phyloP scores from a whole-genome alignment of 2,113 vertebrate genomes.

The Coturnix japonica region DNA sequence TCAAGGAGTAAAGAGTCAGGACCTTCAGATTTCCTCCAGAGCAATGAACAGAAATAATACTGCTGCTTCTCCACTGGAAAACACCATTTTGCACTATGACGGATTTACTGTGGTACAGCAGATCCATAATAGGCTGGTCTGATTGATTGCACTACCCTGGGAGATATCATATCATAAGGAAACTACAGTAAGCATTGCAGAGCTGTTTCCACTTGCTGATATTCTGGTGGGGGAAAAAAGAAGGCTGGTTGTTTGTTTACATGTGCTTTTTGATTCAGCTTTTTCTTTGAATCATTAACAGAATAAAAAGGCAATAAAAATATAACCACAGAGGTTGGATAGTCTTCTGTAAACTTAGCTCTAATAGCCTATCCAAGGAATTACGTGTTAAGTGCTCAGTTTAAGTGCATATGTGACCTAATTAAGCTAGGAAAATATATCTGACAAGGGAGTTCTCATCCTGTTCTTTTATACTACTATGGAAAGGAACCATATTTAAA shows the following conservation, averaged over 20 bases:
- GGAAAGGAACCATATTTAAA: not conserved
- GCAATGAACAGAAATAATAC: not conserved
- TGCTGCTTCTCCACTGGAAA: not conserved
- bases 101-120: not conserved
- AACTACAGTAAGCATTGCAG: not conserved
- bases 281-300: not conserved
- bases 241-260: not conserved
- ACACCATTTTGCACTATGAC: accelerated
- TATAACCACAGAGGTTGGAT: accelerated
- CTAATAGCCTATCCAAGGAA: not conserved
- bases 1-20: not conserved
- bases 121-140: not conserved
- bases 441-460: not conserved
- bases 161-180: not conserved
- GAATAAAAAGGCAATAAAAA: not conserved
- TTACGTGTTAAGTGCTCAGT: not conserved
- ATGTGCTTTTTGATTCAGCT: not conserved
- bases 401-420: not conserved
- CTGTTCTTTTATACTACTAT: not conserved
- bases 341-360: not conserved
- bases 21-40: not conserved
- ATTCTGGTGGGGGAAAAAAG: not conserved
- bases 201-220: not conserved
- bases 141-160: not conserved
- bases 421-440: not conserved